Percentiles rank a stretch among this genome's conserved stretches.
Conservation (phyloP, 2,113 vertebrate species). For the Montifringilla adamsi region DNA sequence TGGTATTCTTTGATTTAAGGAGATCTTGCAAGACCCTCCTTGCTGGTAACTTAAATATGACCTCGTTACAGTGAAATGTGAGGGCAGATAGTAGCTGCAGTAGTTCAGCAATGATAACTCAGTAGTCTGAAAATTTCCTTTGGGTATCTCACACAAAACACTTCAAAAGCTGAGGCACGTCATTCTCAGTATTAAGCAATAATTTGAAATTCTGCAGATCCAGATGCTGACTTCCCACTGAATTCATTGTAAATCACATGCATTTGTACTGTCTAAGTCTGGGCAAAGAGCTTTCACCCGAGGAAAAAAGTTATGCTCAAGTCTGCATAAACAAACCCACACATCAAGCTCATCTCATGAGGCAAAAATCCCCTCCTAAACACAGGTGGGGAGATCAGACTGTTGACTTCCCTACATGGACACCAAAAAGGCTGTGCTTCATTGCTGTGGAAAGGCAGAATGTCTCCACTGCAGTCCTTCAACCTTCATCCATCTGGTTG, state of each 20-base stretch:
- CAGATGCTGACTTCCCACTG: slow-evolving; percentile 46
- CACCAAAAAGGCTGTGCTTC: background rate
- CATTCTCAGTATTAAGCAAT: slow-evolving; percentile 40
- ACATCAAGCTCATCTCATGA: background rate
- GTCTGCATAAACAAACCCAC: slow-evolving; percentile 34
- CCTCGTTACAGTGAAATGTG: background rate
- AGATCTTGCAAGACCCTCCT: background rate
- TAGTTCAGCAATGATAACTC: slow-evolving; percentile 16
- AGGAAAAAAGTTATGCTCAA: background rate
- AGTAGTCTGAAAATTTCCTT: slow-evolving; percentile 27
- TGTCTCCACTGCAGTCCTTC: background rate
- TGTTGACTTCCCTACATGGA: fast-evolving
- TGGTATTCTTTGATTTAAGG: slow-evolving; percentile 8
- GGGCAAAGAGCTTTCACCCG: slow-evolving; percentile 19
- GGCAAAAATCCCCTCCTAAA: background rate
- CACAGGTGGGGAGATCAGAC: background rate
- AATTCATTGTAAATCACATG: slow-evolving; percentile 55
- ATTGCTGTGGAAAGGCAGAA: background rate
- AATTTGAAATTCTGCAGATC: slow-evolving; percentile 59
- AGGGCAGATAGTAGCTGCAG: background rate
- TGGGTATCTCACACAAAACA: background rate
- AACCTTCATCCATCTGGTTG: background rate
- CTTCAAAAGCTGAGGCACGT: slow-evolving; percentile 12
- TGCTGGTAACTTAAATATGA: background rate
- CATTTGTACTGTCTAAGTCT: slow-evolving; percentile 28